Conservation (phyloP, 1,140 invertebrate species). For the Ips nitidus region DNA sequence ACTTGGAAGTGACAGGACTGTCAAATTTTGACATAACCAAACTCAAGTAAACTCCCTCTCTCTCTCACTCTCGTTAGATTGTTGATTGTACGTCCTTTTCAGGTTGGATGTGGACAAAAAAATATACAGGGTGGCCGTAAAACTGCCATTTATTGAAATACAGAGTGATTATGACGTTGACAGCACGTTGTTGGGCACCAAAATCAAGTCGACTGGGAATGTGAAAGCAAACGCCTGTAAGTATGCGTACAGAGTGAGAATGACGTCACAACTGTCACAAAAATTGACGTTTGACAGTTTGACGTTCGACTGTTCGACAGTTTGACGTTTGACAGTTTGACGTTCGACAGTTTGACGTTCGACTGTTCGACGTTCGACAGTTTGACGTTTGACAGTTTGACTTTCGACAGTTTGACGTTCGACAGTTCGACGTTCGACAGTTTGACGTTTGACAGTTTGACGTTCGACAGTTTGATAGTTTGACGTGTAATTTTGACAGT, state of each 20-base stretch:
- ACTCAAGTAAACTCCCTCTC: slow-evolving; percentile 18
- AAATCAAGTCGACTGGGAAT: slow-evolving; percentile 41
- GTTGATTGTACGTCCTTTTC: no score
- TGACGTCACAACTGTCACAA: neutral
- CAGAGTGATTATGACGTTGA: slow-evolving; percentile 58
- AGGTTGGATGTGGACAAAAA: slow-evolving; percentile 33
- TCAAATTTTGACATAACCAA: slow-evolving; percentile 34
- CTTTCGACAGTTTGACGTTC: no score
- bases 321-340: no score
- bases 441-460: slow-evolving; percentile 1
- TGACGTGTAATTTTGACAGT: no score
- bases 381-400: slow-evolving; percentile 1
- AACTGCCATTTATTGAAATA: slow-evolving; percentile 22
- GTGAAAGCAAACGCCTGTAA: slow-evolving; percentile 44
- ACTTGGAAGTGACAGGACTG: slow-evolving; percentile 18
- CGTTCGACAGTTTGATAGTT: no score
- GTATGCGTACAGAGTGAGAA: neutral
- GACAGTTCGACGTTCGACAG: no score
- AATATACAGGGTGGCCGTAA: slow-evolving; percentile 31
- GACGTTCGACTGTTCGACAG: no score
- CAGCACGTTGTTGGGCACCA: slow-evolving; percentile 53
- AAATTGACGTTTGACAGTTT: neutral
- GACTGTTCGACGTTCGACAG: no score
- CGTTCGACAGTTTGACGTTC: slow-evolving; percentile 7
- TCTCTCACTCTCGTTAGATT: neutral